A percentile compares a stretch with the other conserved stretches of the same genome.
Evolutionary conservation across 2,113 vertebrate genomes (phyloP).

Genomic region (Gavialis gangeticus): DNA sequence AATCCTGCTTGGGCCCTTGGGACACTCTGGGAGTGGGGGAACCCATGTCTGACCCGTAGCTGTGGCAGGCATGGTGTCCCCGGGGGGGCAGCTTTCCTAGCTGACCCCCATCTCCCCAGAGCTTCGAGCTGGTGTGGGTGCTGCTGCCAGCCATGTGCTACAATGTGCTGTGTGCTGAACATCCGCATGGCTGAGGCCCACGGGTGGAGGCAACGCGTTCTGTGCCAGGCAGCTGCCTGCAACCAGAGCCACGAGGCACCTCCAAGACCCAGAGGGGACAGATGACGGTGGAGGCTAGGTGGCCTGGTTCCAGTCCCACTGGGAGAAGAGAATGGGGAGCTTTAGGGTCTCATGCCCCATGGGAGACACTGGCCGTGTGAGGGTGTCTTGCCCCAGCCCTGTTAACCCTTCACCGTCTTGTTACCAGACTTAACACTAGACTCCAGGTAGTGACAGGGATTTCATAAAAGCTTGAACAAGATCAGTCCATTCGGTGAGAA

Average conservation of each 20-base stretch:
- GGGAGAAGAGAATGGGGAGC: neutral
- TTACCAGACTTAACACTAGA: too few relatives aligned
- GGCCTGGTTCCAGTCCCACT: neutral
- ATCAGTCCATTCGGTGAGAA: too few relatives aligned
- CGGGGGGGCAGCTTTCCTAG: neutral
- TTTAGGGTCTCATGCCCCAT: neutral
- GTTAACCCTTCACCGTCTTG: neutral
- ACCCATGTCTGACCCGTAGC: neutral
- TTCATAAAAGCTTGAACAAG: too few relatives aligned
- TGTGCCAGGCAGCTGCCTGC: constrained; percentile 65
- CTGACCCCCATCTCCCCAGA: neutral
- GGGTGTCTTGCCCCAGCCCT: neutral
- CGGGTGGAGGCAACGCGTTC: constrained; percentile 84
- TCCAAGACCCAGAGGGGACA: constrained; percentile 79
- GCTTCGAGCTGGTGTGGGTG: constrained; percentile 84
- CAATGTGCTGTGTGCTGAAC: constrained; percentile 88
- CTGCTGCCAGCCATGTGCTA: constrained; percentile 90
- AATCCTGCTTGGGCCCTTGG: accelerated
- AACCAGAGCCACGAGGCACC: constrained; percentile 75
- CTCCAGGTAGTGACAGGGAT: too few relatives aligned
- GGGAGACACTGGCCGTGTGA: neutral
- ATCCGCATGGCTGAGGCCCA: constrained; percentile 93
- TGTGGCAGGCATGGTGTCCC: accelerated
- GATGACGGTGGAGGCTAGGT: constrained; percentile 61
- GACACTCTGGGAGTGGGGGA: accelerated